Percentiles rank a stretch among this genome's conserved stretches.
These are phyloP conservation scores for Archips crataeganus DNA, from an alignment of 2,888 invertebrate species.

Conservation along the genomic window DNA sequence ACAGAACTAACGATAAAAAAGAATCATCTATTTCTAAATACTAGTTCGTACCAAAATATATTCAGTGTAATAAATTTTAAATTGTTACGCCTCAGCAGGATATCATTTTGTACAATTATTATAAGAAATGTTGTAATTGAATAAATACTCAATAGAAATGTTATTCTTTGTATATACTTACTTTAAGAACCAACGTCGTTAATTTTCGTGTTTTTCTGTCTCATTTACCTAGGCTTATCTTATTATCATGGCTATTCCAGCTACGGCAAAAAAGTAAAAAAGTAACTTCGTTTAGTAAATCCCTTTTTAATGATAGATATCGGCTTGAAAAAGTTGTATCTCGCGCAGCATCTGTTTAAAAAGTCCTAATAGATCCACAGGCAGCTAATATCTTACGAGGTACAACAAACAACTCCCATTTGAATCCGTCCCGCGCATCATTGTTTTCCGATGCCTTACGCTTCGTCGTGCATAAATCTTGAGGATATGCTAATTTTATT, in stretches of 20 bases:
- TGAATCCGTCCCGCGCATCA: slow-evolving; percentile 65
- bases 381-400: slow-evolving; percentile 37
- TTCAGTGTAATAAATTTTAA: too few relatives aligned
- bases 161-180: too few relatives aligned
- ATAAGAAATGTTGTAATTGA: too few relatives aligned
- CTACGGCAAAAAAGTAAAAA: background rate
- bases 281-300: too few relatives aligned
- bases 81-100: too few relatives aligned
- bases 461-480: slow-evolving; percentile 75
- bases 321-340: background rate
- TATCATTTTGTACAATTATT: too few relatives aligned
- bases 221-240: too few relatives aligned
- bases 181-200: background rate
- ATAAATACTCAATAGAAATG: too few relatives aligned
- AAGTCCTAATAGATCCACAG: slow-evolving; percentile 33
- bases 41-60: too few relatives aligned
- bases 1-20: too few relatives aligned
- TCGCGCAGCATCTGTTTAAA: slow-evolving; percentile 44
- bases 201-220: too few relatives aligned
- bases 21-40: too few relatives aligned
- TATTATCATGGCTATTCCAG: background rate
- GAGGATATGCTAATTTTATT: slow-evolving; percentile 85
- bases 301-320: background rate
- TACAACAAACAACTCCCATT: slow-evolving; percentile 56
- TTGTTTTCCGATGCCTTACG: slow-evolving; percentile 73